phyloP scores from a whole-genome alignment of 2,888 invertebrate species.

The Nephrotoma flavescens region DNA sequence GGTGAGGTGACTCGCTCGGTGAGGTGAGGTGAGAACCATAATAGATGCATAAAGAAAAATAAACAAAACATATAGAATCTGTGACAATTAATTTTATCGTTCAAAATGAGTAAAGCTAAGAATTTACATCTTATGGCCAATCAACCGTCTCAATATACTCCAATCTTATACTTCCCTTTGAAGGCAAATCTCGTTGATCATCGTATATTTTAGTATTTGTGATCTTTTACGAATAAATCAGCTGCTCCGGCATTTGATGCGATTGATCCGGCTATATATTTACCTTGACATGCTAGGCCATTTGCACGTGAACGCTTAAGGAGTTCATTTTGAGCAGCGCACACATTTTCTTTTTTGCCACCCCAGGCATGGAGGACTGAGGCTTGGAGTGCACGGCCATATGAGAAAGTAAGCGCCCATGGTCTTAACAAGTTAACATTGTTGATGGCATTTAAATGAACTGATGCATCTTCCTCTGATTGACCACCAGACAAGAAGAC shows the following conservation, averaged over 20 bases:
- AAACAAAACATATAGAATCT: too few species aligned
- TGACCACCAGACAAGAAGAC: conserved; percentile 98
- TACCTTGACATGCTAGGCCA: conserved; percentile 59
- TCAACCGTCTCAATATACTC: neutral
- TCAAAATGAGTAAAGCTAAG: neutral
- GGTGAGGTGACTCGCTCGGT: too few species aligned
- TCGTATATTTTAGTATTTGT: conserved; percentile 51
- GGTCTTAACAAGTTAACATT: conserved; percentile 70
- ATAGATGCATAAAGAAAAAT: too few species aligned
- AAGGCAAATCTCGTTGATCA: neutral
- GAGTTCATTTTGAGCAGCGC: conserved; percentile 73
- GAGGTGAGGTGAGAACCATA: too few species aligned
- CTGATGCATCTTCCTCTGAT: conserved; percentile 93
- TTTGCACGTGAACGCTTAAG: conserved; percentile 89
- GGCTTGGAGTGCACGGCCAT: conserved; percentile 94
- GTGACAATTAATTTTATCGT: too few species aligned
- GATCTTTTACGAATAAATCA: conserved; percentile 69
- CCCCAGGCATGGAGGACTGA: conserved; percentile 91
- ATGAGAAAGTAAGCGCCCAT: conserved; percentile 96
- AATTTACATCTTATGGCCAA: neutral
- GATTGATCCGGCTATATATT: conserved; percentile 64
- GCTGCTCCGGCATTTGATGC: conserved; percentile 53
- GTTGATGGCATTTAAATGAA: conserved; percentile 95
- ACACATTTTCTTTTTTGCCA: conserved; percentile 80
- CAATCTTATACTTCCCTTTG: neutral